Percentiles rank a stretch among this genome's conserved stretches.
Evolutionary conservation across 2,888 invertebrate species (phyloP).

Genomic region (Axea sp.): DNA sequence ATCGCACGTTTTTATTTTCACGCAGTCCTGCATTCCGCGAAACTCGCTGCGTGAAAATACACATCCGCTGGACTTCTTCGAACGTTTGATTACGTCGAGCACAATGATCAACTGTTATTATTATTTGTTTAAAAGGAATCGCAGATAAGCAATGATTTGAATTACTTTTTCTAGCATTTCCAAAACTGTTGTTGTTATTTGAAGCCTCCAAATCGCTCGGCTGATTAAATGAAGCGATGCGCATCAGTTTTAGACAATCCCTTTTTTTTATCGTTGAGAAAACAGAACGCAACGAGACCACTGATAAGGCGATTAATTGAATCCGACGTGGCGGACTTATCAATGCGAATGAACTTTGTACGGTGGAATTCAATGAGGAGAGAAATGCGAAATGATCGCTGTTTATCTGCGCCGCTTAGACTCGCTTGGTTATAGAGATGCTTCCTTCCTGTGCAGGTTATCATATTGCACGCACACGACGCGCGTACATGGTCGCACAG

Average conservation of each 20-base stretch:
- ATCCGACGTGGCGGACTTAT: slow-evolving; percentile 52
- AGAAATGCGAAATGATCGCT: slow-evolving; percentile 57
- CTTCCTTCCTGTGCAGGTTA: slow-evolving; percentile 68
- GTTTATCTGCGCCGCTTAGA: slow-evolving; percentile 55
- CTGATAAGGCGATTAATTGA: slow-evolving; percentile 55
- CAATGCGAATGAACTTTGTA: slow-evolving; percentile 52
- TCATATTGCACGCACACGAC: slow-evolving; percentile 50
- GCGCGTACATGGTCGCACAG: slow-evolving; percentile 32
- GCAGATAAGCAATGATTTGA: too few species aligned
- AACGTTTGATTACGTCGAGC: too few species aligned
- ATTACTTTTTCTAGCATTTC: too few species aligned
- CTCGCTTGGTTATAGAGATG: slow-evolving; percentile 65
- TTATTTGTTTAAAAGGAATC: too few species aligned
- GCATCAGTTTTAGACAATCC: slow-evolving; percentile 3
- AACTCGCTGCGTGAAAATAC: too few species aligned
- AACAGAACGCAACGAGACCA: slow-evolving; percentile 32
- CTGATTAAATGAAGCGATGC: too few species aligned
- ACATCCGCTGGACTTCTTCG: too few species aligned
- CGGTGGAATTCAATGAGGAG: slow-evolving; percentile 56
- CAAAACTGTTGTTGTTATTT: too few species aligned
- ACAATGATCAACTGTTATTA: too few species aligned
- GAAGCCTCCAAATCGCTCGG: too few species aligned
- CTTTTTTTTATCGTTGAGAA: slow-evolving; percentile 2
- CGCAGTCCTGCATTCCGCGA: too few species aligned
- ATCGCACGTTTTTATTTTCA: too few species aligned